These are phyloP conservation scores for Elegia similella DNA, from an alignment of 2,888 invertebrate genomes.

Conservation along the genomic window DNA sequence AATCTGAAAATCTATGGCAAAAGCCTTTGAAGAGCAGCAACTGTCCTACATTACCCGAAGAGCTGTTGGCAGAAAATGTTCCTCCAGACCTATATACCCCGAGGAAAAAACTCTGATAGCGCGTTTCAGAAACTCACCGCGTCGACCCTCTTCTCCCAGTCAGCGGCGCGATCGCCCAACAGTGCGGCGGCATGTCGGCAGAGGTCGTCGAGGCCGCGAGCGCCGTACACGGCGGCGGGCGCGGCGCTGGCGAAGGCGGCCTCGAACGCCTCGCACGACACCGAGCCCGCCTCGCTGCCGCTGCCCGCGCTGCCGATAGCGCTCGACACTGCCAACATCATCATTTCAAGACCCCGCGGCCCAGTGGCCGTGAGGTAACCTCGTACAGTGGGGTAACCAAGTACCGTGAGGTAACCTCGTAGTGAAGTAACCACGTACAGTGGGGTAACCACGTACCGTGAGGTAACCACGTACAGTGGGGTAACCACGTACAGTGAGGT, in stretches of 20 bases:
- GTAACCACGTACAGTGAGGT: too few species aligned
- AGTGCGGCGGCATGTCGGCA: slow-evolving; percentile 87
- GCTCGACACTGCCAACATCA: slow-evolving; percentile 52
- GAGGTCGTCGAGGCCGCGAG: slow-evolving; percentile 91
- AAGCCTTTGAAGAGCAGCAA: too few species aligned
- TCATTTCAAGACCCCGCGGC: too few species aligned
- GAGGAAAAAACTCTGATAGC: not conserved
- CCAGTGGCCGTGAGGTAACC: too few species aligned
- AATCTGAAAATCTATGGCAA: too few species aligned
- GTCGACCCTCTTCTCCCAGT: slow-evolving; percentile 95
- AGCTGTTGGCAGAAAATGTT: slow-evolving; percentile 50
- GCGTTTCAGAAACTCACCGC: slow-evolving; percentile 18
- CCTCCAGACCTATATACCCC: not conserved
- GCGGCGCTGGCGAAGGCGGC: slow-evolving; percentile 92
- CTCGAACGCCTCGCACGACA: slow-evolving; percentile 94
- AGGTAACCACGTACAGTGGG: too few species aligned
- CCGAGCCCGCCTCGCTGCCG: slow-evolving; percentile 89
- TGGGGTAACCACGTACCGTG: too few species aligned
- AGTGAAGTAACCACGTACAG: too few species aligned
- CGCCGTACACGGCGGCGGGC: slow-evolving; percentile 90
- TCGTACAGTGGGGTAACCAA: too few species aligned
- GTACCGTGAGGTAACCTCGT: too few species aligned
- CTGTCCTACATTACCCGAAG: too few species aligned
- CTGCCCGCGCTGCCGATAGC: slow-evolving; percentile 38
- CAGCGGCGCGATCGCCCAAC: slow-evolving; percentile 90